Conservation (phyloP, 2,797 vertebrate genomes). For the Apodemus agrarius region DNA sequence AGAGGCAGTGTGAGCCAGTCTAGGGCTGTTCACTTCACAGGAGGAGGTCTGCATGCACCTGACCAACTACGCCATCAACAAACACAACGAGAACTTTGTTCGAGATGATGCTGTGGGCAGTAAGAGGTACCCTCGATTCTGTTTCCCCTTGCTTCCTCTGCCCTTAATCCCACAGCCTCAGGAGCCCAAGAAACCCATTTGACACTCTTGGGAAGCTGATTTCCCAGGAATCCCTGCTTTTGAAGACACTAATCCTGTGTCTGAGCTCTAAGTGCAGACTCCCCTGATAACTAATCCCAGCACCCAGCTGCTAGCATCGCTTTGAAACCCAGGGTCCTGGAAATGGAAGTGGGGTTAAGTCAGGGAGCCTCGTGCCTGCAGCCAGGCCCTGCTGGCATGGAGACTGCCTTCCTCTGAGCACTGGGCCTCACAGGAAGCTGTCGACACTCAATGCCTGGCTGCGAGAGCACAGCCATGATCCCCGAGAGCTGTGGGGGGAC, state of each 20-base stretch:
- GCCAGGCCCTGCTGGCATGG: conserved; percentile 21
- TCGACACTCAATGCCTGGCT: conserved; percentile 88
- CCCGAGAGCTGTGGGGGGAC: conserved; percentile 85
- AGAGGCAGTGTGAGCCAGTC: neutral
- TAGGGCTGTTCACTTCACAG: conserved; percentile 73
- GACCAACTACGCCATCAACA: conserved; percentile 91
- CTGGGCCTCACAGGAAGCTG: conserved; percentile 86
- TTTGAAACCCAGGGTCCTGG: neutral
- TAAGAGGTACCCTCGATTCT: conserved; percentile 85
- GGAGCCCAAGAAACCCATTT: neutral
- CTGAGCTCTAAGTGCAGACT: neutral
- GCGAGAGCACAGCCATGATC: conserved; percentile 82
- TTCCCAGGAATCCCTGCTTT: neutral
- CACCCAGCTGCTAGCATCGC: neutral
- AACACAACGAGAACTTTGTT: conserved; percentile 87
- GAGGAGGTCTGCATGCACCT: conserved; percentile 89
- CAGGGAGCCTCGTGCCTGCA: conserved; percentile 34
- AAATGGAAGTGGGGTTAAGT: neutral
- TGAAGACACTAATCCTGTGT: neutral
- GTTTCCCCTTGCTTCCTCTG: neutral
- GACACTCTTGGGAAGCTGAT: neutral
- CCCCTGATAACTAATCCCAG: neutral
- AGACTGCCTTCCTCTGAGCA: conserved; percentile 56
- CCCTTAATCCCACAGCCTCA: neutral
- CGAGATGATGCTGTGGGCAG: conserved; percentile 86